Evolutionary conservation across 2,113 vertebrate species (phyloP).

Genomic region (Leptobrachium ailaonicum): DNA sequence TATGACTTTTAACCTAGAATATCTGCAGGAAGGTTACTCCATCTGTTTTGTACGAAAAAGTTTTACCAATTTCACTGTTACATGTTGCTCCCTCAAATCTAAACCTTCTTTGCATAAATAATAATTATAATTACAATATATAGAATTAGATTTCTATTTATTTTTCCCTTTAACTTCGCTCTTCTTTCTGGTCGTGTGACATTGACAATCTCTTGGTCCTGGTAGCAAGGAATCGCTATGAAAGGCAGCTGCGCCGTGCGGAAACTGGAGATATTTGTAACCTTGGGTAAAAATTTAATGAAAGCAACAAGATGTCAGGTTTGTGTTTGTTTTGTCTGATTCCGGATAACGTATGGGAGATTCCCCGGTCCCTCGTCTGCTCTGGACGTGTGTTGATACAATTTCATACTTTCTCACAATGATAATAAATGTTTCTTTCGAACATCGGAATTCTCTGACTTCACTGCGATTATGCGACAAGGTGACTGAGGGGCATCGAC

Average conservation of each 20-base stretch:
- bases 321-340: slow-evolving; percentile 40
- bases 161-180: too few relatives aligned
- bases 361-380: slow-evolving; percentile 8
- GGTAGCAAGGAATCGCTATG: too few relatives aligned
- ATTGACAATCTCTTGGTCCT: too few relatives aligned
- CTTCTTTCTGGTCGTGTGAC: too few relatives aligned
- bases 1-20: too few relatives aligned
- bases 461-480: neutral
- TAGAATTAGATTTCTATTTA: too few relatives aligned
- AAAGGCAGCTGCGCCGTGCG: neutral
- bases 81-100: too few relatives aligned
- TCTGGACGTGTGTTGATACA: slow-evolving; percentile 17
- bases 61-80: too few relatives aligned
- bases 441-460: slow-evolving; percentile 8
- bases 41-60: too few relatives aligned
- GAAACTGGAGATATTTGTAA: slow-evolving; percentile 42
- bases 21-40: too few relatives aligned
- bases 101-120: too few relatives aligned
- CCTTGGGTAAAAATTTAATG: slow-evolving; percentile 10
- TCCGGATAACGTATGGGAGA: neutral
- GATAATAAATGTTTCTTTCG: slow-evolving; percentile 28
- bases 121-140: too few relatives aligned
- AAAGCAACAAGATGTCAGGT: slow-evolving; percentile 41
- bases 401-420: slow-evolving; percentile 45
- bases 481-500: neutral